Base-by-base conservation (phyloP, 2,888 invertebrate genomes). In the Spodoptera littoralis region DNA sequence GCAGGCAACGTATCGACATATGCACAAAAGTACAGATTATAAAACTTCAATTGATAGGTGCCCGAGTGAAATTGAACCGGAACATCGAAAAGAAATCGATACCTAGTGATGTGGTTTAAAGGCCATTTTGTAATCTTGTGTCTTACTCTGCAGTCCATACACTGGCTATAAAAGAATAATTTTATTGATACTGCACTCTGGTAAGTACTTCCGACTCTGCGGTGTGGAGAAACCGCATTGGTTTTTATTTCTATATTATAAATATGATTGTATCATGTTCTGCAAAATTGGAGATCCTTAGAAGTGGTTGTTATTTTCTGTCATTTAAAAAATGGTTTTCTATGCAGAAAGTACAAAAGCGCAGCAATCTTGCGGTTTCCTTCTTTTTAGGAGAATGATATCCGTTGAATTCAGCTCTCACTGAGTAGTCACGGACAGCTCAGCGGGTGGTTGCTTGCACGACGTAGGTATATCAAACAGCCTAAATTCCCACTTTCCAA, bases 61-160 rank as follows among this genome's bases (percentile, higher is more conserved):
- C 65, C 60, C 60, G 70, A 85, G 88, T 84, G 90, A 91, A 91
- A 91, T 84, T 87, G 82, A 88, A 89, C 88, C 90, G 91, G 90
- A 90, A 87, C 86, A 88, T 88, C 84, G 85, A 85, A 87, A 89
- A 88, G 88, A 92, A 90, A 90, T 90, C 88, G 84, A 86, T 85
- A 80, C 67, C 66, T 76, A 56, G 44, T 11, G 81, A 88, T 88
- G 86, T 82, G 82, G 84, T 85, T 71, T 77, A 82, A 36, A 81
- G 80, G 74, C 80, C 81, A 84, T 85, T 88, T 87, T 83, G 84
- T 86, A 84, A 86, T 84, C 79, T 80, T 81, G 81, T 77, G 79
- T 77, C 81, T 84, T 78, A 82, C 69, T 85, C 66, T 46, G 61
- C 60, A 71, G 73, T 69, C 49, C 72, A 80, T 76, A 80, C 75